Conservation (phyloP, 1,140 invertebrate species). For the Babylonia areolata region DNA sequence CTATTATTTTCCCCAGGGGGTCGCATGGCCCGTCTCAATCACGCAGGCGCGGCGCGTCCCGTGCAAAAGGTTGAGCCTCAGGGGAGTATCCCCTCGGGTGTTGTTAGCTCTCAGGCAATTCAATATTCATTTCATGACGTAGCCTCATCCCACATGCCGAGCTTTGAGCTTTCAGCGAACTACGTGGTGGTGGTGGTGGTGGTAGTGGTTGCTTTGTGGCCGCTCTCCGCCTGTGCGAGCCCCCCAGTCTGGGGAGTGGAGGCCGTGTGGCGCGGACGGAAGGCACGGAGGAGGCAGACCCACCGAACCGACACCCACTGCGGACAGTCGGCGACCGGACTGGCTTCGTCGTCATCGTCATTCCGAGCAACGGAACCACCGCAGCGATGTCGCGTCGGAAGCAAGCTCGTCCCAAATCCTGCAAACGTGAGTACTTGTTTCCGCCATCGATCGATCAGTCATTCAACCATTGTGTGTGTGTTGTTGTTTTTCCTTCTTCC, state of each 20-base stretch:
- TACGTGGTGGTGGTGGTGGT: no score
- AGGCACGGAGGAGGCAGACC: background rate
- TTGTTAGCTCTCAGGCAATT: constrained; percentile 64
- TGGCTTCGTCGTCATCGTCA: background rate
- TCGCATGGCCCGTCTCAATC: constrained; percentile 50
- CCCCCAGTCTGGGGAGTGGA: constrained; percentile 34
- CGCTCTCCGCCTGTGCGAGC: constrained; percentile 34
- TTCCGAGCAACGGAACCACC: background rate
- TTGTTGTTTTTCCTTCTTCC: background rate
- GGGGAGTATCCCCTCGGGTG: constrained; percentile 61
- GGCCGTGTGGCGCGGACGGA: background rate
- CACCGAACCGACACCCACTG: background rate
- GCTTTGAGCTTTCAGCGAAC: constrained; percentile 53
- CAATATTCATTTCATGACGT: constrained; percentile 69
- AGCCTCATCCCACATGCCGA: constrained; percentile 56
- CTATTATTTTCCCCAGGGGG: constrained; percentile 48
- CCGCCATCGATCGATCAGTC: background rate
- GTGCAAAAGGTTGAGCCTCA: constrained; percentile 56
- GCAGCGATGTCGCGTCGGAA: constrained; percentile 60
- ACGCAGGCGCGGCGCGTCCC: constrained; percentile 48
- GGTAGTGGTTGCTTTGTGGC: constrained; percentile 46
- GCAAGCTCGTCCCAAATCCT: constrained; percentile 62
- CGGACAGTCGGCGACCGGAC: background rate
- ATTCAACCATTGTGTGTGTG: background rate
- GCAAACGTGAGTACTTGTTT: constrained; percentile 68